These are phyloP conservation scores for Sarcophaga peregrina DNA, from an alignment of 1,140 invertebrate species.

Conservation along the genomic window DNA sequence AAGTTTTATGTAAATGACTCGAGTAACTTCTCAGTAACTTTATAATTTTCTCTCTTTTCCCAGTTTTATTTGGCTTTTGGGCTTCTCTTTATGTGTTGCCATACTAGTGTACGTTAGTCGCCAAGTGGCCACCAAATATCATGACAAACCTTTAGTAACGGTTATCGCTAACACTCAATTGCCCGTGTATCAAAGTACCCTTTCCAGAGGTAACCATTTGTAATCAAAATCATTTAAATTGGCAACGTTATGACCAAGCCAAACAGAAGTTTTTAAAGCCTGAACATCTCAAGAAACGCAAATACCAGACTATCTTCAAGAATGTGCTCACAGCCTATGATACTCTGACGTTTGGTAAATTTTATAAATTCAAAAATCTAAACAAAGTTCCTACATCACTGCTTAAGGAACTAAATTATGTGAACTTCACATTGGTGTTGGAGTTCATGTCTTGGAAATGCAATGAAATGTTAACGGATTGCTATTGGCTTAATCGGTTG, in stretches of 20 bases:
- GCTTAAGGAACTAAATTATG: conserved; percentile 51
- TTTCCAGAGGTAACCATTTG: conserved; percentile 61
- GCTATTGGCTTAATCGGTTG: conserved; percentile 52
- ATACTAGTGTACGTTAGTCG: conserved; percentile 53
- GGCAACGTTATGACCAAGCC: conserved; percentile 52
- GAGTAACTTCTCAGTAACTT: too few species aligned
- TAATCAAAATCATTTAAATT: conserved; percentile 60
- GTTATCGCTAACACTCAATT: conserved; percentile 51
- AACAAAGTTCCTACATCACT: conserved; percentile 46
- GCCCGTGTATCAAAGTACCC: conserved; percentile 52
- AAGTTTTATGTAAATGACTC: too few species aligned
- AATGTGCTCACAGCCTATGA: conserved; percentile 50
- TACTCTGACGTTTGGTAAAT: conserved; percentile 54
- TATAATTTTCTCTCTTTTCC: neutral
- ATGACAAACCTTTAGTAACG: conserved; percentile 53
- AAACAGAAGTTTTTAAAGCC: conserved; percentile 42
- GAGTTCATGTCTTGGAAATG: conserved; percentile 60
- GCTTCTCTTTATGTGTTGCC: conserved; percentile 50
- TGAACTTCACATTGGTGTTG: conserved; percentile 57
- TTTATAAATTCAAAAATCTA: conserved; percentile 53
- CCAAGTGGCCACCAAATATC: conserved; percentile 50
- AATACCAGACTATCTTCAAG: conserved; percentile 34
- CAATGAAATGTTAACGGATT: conserved; percentile 56
- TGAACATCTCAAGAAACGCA: conserved; percentile 28
- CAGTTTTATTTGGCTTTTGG: conserved; percentile 44